Evolutionary conservation across 2,113 vertebrate species (phyloP).

Genomic region (Myrmecobius fasciatus): DNA sequence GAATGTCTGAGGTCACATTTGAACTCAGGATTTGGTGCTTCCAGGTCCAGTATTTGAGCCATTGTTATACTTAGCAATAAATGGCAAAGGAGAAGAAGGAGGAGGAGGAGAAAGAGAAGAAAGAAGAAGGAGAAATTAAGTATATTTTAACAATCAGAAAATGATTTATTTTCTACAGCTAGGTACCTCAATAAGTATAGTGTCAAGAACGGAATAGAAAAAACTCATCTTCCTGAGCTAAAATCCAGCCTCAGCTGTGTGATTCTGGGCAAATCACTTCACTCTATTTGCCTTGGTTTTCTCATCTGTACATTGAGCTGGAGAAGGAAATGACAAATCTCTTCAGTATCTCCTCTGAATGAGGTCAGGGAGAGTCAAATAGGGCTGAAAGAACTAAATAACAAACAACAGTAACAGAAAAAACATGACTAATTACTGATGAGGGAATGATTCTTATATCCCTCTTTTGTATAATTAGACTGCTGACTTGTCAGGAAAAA

Average conservation of each 20-base stretch:
- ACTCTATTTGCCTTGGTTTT: not conserved
- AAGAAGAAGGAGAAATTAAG: not conserved
- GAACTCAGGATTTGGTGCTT: not conserved
- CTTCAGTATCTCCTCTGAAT: not conserved
- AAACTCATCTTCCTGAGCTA: not conserved
- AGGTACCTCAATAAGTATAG: not conserved
- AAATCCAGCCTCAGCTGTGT: not conserved
- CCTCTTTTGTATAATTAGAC: not conserved
- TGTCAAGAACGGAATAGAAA: not conserved
- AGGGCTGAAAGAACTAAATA: not conserved
- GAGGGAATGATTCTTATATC: not conserved
- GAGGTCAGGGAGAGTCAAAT: not conserved
- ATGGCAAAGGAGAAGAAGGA: not conserved
- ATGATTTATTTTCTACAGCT: not conserved
- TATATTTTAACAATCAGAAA: not conserved
- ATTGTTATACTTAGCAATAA: not conserved
- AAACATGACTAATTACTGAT: not conserved
- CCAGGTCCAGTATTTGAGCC: not conserved
- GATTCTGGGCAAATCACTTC: not conserved
- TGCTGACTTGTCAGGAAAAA: not conserved
- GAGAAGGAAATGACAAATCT: not conserved
- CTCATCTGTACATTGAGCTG: not conserved
- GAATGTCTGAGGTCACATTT: not conserved
- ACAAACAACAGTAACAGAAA: not conserved
- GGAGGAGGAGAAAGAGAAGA: not conserved